Evolutionary conservation across 1,140 invertebrate species (phyloP), one percentile per base, ranked within the genome.

Genomic region (Drosophila sulfurigaster): DNA sequence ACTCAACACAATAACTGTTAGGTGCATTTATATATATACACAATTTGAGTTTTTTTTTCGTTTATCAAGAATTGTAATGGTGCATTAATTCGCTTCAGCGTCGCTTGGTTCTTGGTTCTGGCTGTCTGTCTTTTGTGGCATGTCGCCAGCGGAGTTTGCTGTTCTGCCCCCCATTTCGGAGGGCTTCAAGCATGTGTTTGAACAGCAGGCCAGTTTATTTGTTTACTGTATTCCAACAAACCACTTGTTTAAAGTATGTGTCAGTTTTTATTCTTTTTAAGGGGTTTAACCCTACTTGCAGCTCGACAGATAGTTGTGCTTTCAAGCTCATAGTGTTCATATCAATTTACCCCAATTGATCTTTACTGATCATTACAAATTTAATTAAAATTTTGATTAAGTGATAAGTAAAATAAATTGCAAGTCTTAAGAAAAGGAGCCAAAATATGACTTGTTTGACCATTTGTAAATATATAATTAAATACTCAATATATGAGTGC

Each of bases 41-140:
- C 57, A 35, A 71, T 13, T 38, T 38, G 7, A 8, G 8, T 70
- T 57, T 20, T 66, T 60, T 25, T 25, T 25, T 25, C 20, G 20
- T 25, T 79, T 88, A 88, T 87, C 85, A 88, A 71, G 54, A 62
- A 79, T 79, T 69, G 83, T 66, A 72, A 72, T 85, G 81, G 63
- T 88, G 81, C 85, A 87, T 87, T 88, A 87, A 87, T 87, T 83
- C 60, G 85, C 66, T 83, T 62, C 80, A 70, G 67, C 63, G 72
- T 71, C 75, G 79, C 74, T 67, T 68, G 49, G 63, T 75, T 79
- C 74, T 67, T 68, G 49, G 62, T 75, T 79, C 79, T 85, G 59
- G 46, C 10, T 38, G 35, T 10, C 58, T 77, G 41, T 30, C 45
- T 60, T 54, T 67, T 77, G 48, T 73, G 59, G 82, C 58, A 75